Conservation (phyloP, 1,140 invertebrate species). For the Chironomus tepperi region DNA sequence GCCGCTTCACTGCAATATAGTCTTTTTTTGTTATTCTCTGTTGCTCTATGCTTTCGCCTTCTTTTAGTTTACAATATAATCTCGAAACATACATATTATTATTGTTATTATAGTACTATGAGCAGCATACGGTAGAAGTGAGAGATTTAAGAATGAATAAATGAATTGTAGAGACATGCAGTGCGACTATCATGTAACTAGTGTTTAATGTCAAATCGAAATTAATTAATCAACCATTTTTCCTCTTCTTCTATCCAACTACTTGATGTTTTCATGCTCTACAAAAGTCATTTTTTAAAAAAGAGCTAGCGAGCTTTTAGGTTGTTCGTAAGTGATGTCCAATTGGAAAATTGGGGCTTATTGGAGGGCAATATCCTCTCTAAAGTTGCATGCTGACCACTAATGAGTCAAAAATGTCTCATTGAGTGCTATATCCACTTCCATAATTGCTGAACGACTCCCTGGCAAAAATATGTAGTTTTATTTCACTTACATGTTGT, state of each 20-base stretch:
- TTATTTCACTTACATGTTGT: not conserved
- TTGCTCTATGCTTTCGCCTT: not conserved
- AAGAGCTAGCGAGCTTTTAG: not conserved
- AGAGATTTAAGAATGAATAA: not conserved
- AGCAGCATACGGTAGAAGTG: not conserved
- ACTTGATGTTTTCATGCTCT: not conserved
- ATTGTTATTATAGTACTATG: not conserved
- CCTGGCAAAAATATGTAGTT: no score
- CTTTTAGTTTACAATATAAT: no score
- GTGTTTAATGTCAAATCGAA: constrained; percentile 22
- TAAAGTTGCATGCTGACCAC: no score
- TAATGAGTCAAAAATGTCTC: no score
- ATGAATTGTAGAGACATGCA: not conserved
- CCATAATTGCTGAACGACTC: no score
- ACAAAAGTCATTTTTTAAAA: not conserved
- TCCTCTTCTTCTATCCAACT: not conserved
- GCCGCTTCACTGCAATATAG: not conserved
- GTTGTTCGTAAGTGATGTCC: not conserved
- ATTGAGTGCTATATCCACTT: no score
- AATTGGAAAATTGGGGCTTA: no score
- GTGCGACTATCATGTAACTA: constrained; percentile 6
- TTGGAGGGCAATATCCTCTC: no score
- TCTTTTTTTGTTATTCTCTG: no score
- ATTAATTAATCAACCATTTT: constrained; percentile 19
- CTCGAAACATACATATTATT: not conserved